phyloP scores from a whole-genome alignment of 2,888 invertebrate genomes.

The Molanna angustata region DNA sequence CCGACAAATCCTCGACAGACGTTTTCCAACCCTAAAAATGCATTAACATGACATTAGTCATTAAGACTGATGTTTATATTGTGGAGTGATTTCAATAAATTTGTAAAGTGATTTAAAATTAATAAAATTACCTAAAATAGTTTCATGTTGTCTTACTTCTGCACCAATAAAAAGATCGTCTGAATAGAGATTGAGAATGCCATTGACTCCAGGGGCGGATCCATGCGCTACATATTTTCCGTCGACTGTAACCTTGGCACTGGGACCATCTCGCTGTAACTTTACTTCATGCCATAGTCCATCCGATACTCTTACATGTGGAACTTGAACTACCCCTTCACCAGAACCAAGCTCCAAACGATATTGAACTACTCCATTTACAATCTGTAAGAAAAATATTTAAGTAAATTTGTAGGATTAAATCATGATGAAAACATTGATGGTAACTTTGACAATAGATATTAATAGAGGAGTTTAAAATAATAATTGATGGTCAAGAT shows the following conservation, averaged over 20 bases:
- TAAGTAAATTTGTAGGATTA: too few relatives aligned
- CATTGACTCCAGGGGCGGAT: slow-evolving; percentile 76
- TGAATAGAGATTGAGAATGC: slow-evolving; percentile 80
- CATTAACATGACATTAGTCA: too few relatives aligned
- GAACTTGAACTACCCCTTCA: slow-evolving; percentile 76
- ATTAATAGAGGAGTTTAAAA: too few relatives aligned
- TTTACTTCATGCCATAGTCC: slow-evolving; percentile 38
- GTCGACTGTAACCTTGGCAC: slow-evolving; percentile 76
- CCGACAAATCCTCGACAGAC: slow-evolving; percentile 86
- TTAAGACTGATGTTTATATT: too few relatives aligned
- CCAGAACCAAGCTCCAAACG: slow-evolving; percentile 92
- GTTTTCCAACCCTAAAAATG: slow-evolving; percentile 58
- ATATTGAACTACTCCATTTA: slow-evolving; percentile 84
- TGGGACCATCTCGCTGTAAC: slow-evolving; percentile 78
- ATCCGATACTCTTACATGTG: slow-evolving; percentile 51
- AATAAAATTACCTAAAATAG: slow-evolving; percentile 54
- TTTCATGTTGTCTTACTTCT: slow-evolving; percentile 72
- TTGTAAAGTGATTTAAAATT: too few relatives aligned
- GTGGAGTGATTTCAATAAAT: too few relatives aligned
- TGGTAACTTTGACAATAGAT: too few relatives aligned
- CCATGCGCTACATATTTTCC: slow-evolving; percentile 70
- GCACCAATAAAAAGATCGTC: slow-evolving; percentile 85
- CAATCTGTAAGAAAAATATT: slow-evolving; percentile 51
- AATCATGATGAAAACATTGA: too few relatives aligned
- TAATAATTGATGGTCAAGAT: too few relatives aligned